Percentiles rank a stretch among this genome's conserved stretches.
These are phyloP conservation scores for Tethya wilhelma DNA, from an alignment of 37 sponge, comb jelly and placozoan genomes.

Conservation along the genomic window DNA sequence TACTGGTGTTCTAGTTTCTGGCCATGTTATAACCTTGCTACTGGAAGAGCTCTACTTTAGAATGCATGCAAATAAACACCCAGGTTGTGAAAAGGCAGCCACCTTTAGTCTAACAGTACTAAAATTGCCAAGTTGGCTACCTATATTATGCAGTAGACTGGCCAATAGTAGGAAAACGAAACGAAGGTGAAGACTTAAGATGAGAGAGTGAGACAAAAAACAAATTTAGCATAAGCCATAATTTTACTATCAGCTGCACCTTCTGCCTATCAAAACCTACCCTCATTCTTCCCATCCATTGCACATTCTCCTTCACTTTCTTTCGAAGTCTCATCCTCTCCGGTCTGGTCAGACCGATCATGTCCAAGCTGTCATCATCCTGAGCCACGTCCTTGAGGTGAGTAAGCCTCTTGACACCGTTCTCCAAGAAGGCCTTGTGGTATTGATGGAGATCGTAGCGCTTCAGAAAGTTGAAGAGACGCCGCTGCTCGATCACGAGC, in stretches of 20 bases:
- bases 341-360: constrained; percentile 51
- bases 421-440: constrained; percentile 27
- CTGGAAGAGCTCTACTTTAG: too few species aligned
- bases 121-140: too few species aligned
- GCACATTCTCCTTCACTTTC: constrained; percentile 56
- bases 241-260: not conserved
- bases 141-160: too few species aligned
- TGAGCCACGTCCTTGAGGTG: constrained; percentile 56
- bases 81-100: too few species aligned
- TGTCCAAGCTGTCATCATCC: constrained; percentile 28
- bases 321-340: constrained; percentile 51
- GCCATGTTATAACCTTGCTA: too few species aligned
- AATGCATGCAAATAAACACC: too few species aligned
- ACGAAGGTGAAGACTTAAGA: too few species aligned
- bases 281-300: constrained; percentile 28
- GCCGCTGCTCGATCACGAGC: constrained; percentile 14
- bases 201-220: too few species aligned
- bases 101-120: too few species aligned
- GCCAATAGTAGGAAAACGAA: too few species aligned
- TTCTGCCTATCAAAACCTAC: constrained; percentile 14
- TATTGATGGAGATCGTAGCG: constrained; percentile 56
- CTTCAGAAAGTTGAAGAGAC: constrained; percentile 64
- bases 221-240: not conserved
- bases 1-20: too few species aligned
- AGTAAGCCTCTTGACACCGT: constrained; percentile 38